A percentile compares a stretch with the other conserved stretches of the same genome.
Evolutionary conservation across 2,113 vertebrate species (phyloP).

Genomic region (Tylochromis polylepis): DNA sequence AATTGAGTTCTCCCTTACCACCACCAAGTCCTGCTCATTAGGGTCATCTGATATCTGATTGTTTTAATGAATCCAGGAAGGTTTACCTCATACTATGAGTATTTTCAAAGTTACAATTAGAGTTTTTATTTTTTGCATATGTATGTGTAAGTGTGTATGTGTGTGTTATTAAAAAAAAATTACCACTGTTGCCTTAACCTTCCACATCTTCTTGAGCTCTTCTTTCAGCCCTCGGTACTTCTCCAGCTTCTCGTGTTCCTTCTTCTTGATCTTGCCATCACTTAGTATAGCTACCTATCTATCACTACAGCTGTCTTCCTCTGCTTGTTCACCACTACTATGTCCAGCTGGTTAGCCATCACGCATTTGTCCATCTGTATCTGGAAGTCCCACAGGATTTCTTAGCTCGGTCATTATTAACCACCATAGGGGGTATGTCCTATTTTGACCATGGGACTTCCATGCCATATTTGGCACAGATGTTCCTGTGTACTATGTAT

Average conservation of each 20-base stretch:
- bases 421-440: background rate
- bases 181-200: background rate
- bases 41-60: background rate
- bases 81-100: background rate
- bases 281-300: background rate
- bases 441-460: background rate
- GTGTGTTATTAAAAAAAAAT: background rate
- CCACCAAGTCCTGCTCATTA: background rate
- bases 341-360: background rate
- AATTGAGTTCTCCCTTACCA: background rate
- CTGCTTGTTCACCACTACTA: background rate
- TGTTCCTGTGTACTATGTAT: background rate
- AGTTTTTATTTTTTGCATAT: background rate
- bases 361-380: background rate
- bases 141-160: background rate
- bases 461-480: background rate
- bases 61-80: background rate
- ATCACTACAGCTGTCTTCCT: background rate
- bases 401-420: background rate
- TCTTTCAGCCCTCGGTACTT: background rate
- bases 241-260: background rate
- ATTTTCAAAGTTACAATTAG: background rate
- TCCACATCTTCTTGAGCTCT: background rate
- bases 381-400: background rate
- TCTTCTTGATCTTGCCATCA: background rate